A percentile compares a stretch with the other conserved stretches of the same genome.
Conservation (phyloP, 2,888 invertebrate species). For the Mythimna albipuncta region DNA sequence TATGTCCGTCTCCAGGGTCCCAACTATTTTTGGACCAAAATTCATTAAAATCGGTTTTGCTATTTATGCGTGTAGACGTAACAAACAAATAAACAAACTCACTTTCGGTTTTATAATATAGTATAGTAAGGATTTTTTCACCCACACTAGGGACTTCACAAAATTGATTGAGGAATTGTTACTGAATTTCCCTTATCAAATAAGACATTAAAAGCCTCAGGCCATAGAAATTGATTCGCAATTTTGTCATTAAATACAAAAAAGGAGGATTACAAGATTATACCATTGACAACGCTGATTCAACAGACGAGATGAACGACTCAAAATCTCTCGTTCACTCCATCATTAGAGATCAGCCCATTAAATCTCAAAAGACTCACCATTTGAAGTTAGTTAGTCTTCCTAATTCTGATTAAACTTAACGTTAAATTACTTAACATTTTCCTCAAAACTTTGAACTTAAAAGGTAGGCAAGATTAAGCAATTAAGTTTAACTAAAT, state of each 20-base stretch:
- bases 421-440: conserved; percentile 51
- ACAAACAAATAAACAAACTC: too few species aligned
- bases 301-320: conserved; percentile 7
- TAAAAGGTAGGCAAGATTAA: conserved; percentile 47
- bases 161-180: neutral
- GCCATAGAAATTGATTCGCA: neutral
- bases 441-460: conserved; percentile 33
- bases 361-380: conserved; percentile 41
- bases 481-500: conserved; percentile 52
- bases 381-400: conserved; percentile 39
- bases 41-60: too few species aligned
- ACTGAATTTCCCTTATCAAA: conserved; percentile 1
- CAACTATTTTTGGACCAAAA: too few species aligned
- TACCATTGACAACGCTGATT: conserved; percentile 12
- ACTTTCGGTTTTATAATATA: too few species aligned
- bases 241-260: conserved; percentile 1
- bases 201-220: neutral
- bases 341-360: conserved; percentile 29
- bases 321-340: neutral
- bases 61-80: too few species aligned
- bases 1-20: too few species aligned
- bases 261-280: conserved; percentile 15
- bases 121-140: too few species aligned
- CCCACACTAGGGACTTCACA: too few species aligned
- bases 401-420: conserved; percentile 48